Base-by-base conservation (phyloP, 2,797 vertebrate species). In the Aldrovandia affinis region DNA sequence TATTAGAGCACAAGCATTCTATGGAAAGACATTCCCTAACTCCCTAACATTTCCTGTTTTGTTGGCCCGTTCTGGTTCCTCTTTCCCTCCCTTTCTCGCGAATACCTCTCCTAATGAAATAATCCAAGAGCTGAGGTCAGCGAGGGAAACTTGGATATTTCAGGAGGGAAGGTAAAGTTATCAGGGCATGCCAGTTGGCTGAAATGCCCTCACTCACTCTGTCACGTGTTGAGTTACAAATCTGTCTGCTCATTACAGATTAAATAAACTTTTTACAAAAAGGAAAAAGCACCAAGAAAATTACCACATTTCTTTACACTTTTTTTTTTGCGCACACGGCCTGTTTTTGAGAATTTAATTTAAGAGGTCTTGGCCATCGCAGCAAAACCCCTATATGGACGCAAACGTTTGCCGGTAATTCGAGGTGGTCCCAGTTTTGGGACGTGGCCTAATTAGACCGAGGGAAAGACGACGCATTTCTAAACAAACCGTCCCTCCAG, bases 1-100 rank as follows among this genome's bases (percentile, higher is more conserved):
- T 44, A 54, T 59, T 75, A 50, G 73, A 79, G 18, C 42, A 42
- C 55, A 42, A 70, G 44, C 73, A 36, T 9, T 70, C 57, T n/a
- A n/a, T 50, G 57, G 75, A 54, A 78, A 86, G 78, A 83, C 85
- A 84, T 86, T 86, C 87, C 80, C 82, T 80, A 81, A 54, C 57
- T 86, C 87, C 80, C 82, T 80, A 81, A 54, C 57, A 78, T 86
- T 86, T 88, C 85, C 85, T 88, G 87, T 88, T 85, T 83, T 84
- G 85, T 85, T 84, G 78, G 81, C 47, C 73, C 12, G 73, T 77
- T 77, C 73, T 77, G 39, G 50, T 83, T 52, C 65, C 80, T 78
- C 30, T 55, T 28, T 80, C 54, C 39, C 28, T 20, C 33, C 65
- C 82, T 44, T 78, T 52, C 59, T 81, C 70, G 36, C 50, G 80